Evolutionary conservation across 2,888 invertebrate genomes (phyloP).

Genomic region (Drosophila formosana): DNA sequence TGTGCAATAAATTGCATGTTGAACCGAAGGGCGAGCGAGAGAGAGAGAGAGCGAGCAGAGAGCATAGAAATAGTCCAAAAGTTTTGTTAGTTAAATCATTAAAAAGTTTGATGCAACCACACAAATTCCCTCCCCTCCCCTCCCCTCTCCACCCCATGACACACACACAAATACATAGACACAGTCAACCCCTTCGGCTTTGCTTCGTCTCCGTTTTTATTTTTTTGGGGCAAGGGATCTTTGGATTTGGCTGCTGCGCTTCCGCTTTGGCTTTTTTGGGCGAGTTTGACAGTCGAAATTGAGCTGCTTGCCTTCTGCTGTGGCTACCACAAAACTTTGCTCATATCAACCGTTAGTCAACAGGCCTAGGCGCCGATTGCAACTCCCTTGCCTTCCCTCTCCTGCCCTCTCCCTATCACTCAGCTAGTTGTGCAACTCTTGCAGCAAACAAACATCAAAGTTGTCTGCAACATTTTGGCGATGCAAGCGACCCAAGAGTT

Average conservation of each 20-base stretch:
- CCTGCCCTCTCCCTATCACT: background rate
- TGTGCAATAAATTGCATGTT: constrained; percentile 78
- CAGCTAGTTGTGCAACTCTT: constrained; percentile 24
- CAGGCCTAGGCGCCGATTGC: constrained; percentile 48
- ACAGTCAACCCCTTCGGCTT: constrained; percentile 7
- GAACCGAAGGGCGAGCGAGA: constrained; percentile 12
- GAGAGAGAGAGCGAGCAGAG: constrained; percentile 57
- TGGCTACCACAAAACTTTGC: constrained; percentile 56
- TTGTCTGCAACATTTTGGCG: constrained; percentile 40
- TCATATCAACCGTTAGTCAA: constrained; percentile 60
- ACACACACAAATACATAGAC: constrained; percentile 6
- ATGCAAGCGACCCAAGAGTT: constrained; percentile 10
- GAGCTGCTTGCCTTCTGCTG: constrained; percentile 36
- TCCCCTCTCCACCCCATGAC: background rate
- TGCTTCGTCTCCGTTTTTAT: constrained; percentile 9
- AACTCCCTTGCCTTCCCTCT: constrained; percentile 9
- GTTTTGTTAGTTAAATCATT: constrained; percentile 84
- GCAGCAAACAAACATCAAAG: constrained; percentile 30
- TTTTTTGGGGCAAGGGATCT: constrained; percentile 38
- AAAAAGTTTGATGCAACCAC: constrained; percentile 82
- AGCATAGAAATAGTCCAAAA: constrained; percentile 80
- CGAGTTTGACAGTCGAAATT: constrained; percentile 35
- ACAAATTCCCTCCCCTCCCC: constrained; percentile 43
- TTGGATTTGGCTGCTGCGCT: constrained; percentile 22
- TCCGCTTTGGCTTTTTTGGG: constrained; percentile 27